A percentile compares a stretch with the other conserved stretches of the same genome.
Conservation (phyloP, 2,113 vertebrate species). For the Zeus faber region DNA sequence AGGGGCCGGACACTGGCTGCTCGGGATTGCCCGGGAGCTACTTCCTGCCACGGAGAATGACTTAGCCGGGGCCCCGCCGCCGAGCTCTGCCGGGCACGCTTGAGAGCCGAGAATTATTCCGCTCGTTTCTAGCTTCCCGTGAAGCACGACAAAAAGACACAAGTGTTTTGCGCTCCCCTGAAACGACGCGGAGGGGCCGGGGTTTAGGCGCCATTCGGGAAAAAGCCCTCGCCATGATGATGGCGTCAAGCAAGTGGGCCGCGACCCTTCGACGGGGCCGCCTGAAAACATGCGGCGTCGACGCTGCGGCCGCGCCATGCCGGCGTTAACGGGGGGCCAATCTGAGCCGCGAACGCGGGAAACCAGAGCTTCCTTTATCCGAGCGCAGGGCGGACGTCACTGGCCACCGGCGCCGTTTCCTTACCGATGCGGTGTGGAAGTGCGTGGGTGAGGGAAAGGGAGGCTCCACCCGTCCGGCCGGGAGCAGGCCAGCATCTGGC, state of each 20-base stretch:
- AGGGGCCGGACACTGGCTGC: slow-evolving; percentile 38
- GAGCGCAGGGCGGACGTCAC: too few relatives aligned
- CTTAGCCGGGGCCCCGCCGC: slow-evolving; percentile 46
- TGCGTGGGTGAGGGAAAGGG: too few relatives aligned
- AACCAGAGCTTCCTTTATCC: too few relatives aligned
- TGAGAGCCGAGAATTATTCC: slow-evolving; percentile 71
- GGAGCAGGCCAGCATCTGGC: too few relatives aligned
- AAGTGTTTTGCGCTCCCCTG: slow-evolving; percentile 61
- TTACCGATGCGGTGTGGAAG: too few relatives aligned
- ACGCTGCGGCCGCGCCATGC: too few relatives aligned
- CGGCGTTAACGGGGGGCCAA: too few relatives aligned
- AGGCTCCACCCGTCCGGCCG: too few relatives aligned
- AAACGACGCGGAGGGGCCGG: slow-evolving; percentile 55
- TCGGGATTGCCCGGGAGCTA: slow-evolving; percentile 47
- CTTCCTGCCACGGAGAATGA: slow-evolving; percentile 47
- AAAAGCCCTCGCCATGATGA: slow-evolving; percentile 67
- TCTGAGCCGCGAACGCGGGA: too few relatives aligned
- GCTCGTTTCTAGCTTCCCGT: slow-evolving; percentile 66
- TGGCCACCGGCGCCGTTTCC: too few relatives aligned
- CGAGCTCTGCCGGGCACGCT: slow-evolving; percentile 62
- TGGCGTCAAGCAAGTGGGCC: slow-evolving; percentile 67
- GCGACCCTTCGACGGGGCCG: slow-evolving; percentile 45
- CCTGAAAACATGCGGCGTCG: slow-evolving; percentile 42
- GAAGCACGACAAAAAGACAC: slow-evolving; percentile 67
- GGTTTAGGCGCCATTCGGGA: slow-evolving; percentile 61